A percentile compares a stretch with the other conserved stretches of the same genome.
Evolutionary conservation across 2,888 invertebrate genomes (phyloP).

Genomic region (Melanchra persicariae): DNA sequence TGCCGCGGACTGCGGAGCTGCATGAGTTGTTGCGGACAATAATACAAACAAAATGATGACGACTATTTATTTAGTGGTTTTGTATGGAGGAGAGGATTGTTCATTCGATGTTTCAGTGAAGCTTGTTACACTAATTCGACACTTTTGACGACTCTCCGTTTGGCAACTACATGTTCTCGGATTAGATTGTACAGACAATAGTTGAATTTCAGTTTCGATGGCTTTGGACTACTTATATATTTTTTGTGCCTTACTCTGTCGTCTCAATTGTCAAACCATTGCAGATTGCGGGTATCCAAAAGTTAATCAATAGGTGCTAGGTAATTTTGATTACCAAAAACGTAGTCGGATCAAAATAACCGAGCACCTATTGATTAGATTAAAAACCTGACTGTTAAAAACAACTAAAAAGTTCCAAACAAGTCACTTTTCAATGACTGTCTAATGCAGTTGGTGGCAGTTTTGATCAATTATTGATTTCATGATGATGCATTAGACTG

Average conservation of each 20-base stretch:
- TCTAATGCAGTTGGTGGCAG: too few species aligned
- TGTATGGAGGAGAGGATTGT: slow-evolving; percentile 9
- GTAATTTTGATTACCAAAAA: neutral
- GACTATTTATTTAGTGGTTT: slow-evolving; percentile 42
- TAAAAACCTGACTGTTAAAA: too few species aligned
- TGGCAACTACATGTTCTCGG: neutral
- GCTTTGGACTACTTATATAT: neutral
- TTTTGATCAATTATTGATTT: too few species aligned
- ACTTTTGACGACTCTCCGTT: neutral
- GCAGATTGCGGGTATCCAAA: neutral
- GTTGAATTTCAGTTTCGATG: too few species aligned
- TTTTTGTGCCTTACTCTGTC: too few species aligned
- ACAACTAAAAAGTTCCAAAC: too few species aligned
- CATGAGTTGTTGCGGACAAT: slow-evolving; percentile 47
- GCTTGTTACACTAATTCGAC: slow-evolving; percentile 28
- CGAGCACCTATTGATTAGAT: neutral
- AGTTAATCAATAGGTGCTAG: neutral
- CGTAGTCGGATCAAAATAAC: neutral
- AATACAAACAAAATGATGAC: slow-evolving; percentile 49
- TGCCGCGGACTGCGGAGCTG: slow-evolving; percentile 37
- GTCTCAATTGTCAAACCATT: neutral
- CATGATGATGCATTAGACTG: too few species aligned
- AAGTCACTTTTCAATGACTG: too few species aligned
- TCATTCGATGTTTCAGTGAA: slow-evolving; percentile 29
- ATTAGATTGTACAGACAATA: neutral